Percentiles rank a stretch among this genome's conserved stretches.
Evolutionary conservation across 1,140 invertebrate species (phyloP).

Genomic region (Amyelois transitella): DNA sequence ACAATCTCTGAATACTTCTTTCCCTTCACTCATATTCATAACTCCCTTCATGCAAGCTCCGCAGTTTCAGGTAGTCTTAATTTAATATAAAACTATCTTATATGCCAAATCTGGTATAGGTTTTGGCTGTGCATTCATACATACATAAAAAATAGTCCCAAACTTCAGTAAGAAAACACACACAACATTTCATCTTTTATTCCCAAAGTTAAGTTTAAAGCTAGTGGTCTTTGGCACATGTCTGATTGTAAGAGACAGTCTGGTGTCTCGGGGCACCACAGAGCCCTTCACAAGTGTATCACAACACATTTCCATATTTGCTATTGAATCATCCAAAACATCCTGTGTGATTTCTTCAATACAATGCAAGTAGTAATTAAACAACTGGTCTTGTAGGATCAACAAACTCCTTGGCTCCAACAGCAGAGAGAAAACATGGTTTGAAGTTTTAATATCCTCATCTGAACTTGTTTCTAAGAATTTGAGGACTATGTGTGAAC

Average conservation of each 20-base stretch:
- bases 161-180: too few species aligned
- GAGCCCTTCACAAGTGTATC: constrained; percentile 73
- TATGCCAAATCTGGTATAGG: too few species aligned
- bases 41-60: too few species aligned
- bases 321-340: constrained; percentile 78
- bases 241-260: constrained; percentile 95
- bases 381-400: constrained; percentile 89
- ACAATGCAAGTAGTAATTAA: constrained; percentile 90
- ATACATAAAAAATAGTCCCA: too few species aligned
- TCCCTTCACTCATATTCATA: too few species aligned
- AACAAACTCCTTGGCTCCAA: constrained; percentile 92
- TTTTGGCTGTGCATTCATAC: too few species aligned
- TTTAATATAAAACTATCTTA: too few species aligned
- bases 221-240: constrained; percentile 89
- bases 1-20: too few species aligned
- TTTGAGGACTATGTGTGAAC: constrained; percentile 91
- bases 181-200: constrained; percentile 72
- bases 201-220: constrained; percentile 81
- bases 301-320: constrained; percentile 81
- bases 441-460: constrained; percentile 16
- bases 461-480: constrained; percentile 79
- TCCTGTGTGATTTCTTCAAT: constrained; percentile 88
- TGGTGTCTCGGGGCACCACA: constrained; percentile 78
- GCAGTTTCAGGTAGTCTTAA: too few species aligned
- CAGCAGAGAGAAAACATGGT: constrained; percentile 80